A percentile compares a stretch with the other conserved stretches of the same genome.
phyloP scores from a whole-genome alignment of 2,113 vertebrate species.

The Thalassarche chlororhynchos region DNA sequence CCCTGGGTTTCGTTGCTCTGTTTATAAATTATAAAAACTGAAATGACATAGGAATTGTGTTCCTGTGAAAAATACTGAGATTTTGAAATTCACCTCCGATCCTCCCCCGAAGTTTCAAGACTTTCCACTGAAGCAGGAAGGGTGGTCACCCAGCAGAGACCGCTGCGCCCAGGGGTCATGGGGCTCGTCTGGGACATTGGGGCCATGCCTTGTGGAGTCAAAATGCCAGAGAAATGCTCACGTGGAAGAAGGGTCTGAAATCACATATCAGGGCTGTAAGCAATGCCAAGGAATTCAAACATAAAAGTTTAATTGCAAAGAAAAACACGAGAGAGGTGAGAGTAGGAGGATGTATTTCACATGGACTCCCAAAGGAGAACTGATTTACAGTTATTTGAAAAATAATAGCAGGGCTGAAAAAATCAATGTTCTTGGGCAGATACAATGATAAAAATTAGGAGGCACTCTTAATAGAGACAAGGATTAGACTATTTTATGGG shows the following conservation, averaged over 20 bases:
- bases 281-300: neutral
- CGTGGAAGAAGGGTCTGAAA: neutral
- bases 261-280: neutral
- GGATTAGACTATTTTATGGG: neutral
- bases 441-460: neutral
- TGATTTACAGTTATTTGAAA: neutral
- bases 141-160: neutral
- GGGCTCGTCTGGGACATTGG: neutral
- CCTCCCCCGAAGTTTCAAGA: neutral
- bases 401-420: neutral
- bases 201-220: neutral
- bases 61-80: neutral
- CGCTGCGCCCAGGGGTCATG: neutral
- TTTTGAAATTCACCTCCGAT: neutral
- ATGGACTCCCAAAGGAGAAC: neutral
- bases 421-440: neutral
- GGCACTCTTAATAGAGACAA: neutral
- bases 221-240: neutral
- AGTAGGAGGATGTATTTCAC: neutral
- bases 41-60: neutral
- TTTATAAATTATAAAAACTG: neutral
- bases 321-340: neutral
- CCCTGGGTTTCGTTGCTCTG: rapidly evolving
- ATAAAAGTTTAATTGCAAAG: constrained; percentile 4
- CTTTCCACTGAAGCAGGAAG: neutral